A percentile compares a stretch with the other conserved stretches of the same genome.
phyloP scores from a whole-genome alignment of 2,797 vertebrate species.

The Valencia hispanica region DNA sequence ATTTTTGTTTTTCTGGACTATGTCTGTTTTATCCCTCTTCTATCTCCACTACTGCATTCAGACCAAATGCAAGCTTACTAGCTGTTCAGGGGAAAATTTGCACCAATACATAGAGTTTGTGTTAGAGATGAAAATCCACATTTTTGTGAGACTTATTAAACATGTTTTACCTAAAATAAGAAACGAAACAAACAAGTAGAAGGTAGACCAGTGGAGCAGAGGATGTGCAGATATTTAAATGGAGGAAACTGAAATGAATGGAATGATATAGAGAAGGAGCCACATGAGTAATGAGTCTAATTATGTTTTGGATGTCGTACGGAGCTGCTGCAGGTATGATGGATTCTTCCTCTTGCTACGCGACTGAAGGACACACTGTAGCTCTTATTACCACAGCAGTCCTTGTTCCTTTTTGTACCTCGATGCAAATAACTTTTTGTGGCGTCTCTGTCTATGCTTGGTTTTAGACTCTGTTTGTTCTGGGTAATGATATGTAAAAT shows the following conservation, averaged over 20 bases:
- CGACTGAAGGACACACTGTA: slow-evolving; percentile 61
- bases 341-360: slow-evolving; percentile 61
- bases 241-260: slow-evolving; percentile 60
- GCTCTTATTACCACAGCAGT: slow-evolving; percentile 23
- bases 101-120: slow-evolving; percentile 23
- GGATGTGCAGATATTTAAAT: slow-evolving; percentile 27
- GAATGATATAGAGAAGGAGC: slow-evolving; percentile 59
- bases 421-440: slow-evolving; percentile 19
- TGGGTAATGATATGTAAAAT: slow-evolving; percentile 74
- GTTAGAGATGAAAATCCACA: background rate
- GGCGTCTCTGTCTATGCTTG: slow-evolving; percentile 25
- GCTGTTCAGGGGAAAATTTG: slow-evolving; percentile 34
- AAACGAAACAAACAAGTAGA: slow-evolving; percentile 12
- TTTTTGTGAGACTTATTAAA: slow-evolving; percentile 4
- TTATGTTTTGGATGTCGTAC: slow-evolving; percentile 69
- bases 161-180: background rate
- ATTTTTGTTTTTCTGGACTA: slow-evolving; percentile 12
- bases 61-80: slow-evolving; percentile 18
- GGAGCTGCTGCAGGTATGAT: slow-evolving; percentile 66
- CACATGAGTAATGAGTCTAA: slow-evolving; percentile 80
- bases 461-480: slow-evolving; percentile 60
- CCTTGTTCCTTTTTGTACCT: slow-evolving; percentile 12
- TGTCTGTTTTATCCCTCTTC: slow-evolving; percentile 5
- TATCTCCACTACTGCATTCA: slow-evolving; percentile 9
- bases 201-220: slow-evolving; percentile 3